Conservation (phyloP, 35 echinoderm and acorn worm species). For the Ptychodera flava region DNA sequence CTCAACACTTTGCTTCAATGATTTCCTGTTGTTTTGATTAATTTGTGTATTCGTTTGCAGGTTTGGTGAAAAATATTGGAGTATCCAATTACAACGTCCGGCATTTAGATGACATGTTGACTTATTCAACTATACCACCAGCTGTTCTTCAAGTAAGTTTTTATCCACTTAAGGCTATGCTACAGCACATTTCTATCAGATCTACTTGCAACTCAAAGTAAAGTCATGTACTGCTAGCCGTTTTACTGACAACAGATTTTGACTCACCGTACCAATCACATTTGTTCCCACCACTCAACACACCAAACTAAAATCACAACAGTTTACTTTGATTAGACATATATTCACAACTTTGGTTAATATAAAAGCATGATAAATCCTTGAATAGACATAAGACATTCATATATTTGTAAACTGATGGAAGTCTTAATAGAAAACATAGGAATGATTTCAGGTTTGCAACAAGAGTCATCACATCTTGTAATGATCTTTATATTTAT, state of each 20-base stretch:
- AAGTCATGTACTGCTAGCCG: neutral
- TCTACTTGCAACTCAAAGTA: neutral
- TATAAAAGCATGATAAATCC: too few species aligned
- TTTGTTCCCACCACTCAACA: neutral
- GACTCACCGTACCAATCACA: neutral
- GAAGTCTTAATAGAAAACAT: too few species aligned
- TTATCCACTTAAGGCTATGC: neutral
- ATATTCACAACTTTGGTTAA: too few species aligned
- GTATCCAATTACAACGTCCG: conserved; percentile 48
- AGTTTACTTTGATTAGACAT: neutral
- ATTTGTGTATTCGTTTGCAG: too few species aligned
- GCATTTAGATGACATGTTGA: conserved; percentile 39
- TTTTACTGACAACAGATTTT: neutral
- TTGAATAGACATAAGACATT: too few species aligned
- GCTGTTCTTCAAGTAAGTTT: conserved; percentile 42
- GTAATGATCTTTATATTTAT: too few species aligned
- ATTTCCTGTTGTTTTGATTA: too few species aligned
- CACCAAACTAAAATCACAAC: neutral
- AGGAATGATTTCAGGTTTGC: too few species aligned
- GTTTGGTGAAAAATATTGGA: conserved; percentile 49
- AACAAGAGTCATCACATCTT: too few species aligned
- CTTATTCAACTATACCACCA: conserved; percentile 31
- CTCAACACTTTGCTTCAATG: too few species aligned
- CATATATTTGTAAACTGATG: too few species aligned
- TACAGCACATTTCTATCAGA: neutral